Evolutionary conservation across 2,113 vertebrate genomes (phyloP).

Genomic region (Nothoprocta pentlandii): DNA sequence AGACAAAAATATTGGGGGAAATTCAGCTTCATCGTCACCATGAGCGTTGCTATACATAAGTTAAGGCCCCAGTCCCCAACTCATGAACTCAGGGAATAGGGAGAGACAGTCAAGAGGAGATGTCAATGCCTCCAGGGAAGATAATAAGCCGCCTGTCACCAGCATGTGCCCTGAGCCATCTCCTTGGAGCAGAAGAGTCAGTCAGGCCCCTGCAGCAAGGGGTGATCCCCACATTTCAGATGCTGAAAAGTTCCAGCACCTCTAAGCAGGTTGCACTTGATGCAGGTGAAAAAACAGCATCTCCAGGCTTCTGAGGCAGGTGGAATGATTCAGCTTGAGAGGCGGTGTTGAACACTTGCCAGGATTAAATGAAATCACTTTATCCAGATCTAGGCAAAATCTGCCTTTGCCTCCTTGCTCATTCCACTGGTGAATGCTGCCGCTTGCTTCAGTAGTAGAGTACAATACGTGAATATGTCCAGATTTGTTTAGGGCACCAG

Average conservation of each 20-base stretch:
- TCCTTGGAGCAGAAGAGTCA: not conserved
- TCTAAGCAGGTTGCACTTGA: not conserved
- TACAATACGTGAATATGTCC: not conserved
- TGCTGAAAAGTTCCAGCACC: not conserved
- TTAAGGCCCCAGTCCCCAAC: not conserved
- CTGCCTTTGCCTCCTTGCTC: not conserved
- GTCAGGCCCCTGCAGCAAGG: not conserved
- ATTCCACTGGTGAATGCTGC: not conserved
- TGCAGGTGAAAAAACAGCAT: not conserved
- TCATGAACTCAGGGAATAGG: not conserved
- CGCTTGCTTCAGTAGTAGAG: not conserved
- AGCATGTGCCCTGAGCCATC: accelerated
- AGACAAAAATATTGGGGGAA: not conserved
- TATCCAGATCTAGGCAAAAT: not conserved
- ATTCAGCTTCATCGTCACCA: not conserved
- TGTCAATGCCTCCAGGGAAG: not conserved
- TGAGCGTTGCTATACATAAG: not conserved
- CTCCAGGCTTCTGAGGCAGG: not conserved
- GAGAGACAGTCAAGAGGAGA: not conserved
- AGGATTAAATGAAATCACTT: not conserved
- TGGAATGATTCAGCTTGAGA: not conserved
- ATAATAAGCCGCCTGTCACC: not conserved
- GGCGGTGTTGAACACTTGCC: not conserved
- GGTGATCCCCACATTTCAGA: not conserved
- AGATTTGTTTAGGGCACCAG: not conserved